Percentiles rank a stretch among this genome's conserved stretches.
These are phyloP conservation scores for Polymixis lichenea DNA, from an alignment of 2,888 invertebrate genomes.

Conservation along the genomic window DNA sequence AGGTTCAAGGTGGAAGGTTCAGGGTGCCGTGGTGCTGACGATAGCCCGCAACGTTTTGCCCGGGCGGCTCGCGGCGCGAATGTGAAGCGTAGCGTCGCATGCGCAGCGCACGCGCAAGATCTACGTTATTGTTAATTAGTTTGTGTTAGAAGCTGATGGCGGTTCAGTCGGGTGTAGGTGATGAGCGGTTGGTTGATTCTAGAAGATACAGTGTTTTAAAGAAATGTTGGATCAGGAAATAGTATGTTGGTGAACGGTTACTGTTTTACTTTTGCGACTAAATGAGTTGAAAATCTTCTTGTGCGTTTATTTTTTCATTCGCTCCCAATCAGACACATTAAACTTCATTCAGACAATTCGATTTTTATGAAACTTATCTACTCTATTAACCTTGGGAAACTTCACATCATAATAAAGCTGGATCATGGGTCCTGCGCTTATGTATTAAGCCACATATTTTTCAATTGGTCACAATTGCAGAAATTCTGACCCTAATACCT, in stretches of 20 bases:
- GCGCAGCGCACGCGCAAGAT: constrained; percentile 81
- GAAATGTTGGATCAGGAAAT: background rate
- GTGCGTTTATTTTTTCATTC: too few species aligned
- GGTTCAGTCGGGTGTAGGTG: constrained; percentile 26
- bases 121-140: constrained; percentile 81
- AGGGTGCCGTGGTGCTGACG: constrained; percentile 79
- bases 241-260: background rate
- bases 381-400: background rate
- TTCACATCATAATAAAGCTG: background rate
- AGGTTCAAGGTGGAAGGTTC: constrained; percentile 50
- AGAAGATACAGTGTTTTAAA: background rate
- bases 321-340: too few species aligned
- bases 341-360: background rate
- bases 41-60: constrained; percentile 80
- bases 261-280: background rate
- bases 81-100: constrained; percentile 88
- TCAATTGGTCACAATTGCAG: background rate
- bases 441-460: background rate
- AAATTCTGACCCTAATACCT: background rate
- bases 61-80: constrained; percentile 84
- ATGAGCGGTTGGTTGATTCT: background rate
- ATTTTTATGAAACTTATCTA: too few species aligned
- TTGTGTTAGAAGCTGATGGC: constrained; percentile 78
- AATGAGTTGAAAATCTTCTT: too few species aligned
- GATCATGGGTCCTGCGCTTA: too few species aligned